A percentile compares a stretch with the other conserved stretches of the same genome.
Evolutionary conservation across 2,888 invertebrate genomes (phyloP).

Genomic region (Marronus borbonicus): DNA sequence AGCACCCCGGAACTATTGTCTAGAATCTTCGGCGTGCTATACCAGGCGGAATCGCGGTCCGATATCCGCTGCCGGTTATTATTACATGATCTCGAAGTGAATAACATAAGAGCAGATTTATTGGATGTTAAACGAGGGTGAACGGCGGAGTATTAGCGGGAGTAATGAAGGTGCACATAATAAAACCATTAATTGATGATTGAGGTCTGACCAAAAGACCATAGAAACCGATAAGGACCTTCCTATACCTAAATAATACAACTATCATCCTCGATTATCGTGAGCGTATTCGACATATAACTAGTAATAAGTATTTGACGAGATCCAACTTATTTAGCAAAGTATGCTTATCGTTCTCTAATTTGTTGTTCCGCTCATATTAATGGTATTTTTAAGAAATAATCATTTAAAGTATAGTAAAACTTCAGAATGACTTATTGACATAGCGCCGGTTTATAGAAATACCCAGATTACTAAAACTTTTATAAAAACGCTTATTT

Average conservation of each 20-base stretch:
- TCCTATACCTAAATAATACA: conserved; percentile 3
- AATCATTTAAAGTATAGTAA: too few relatives aligned
- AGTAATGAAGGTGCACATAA: conserved; percentile 44
- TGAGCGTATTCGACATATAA: too few relatives aligned
- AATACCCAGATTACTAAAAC: too few relatives aligned
- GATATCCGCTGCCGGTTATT: conserved; percentile 46
- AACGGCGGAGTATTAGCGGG: conserved; percentile 39
- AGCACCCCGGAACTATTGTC: conserved; percentile 57
- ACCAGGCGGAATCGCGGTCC: conserved; percentile 43
- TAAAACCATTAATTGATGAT: conserved; percentile 44
- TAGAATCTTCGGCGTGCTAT: conserved; percentile 56
- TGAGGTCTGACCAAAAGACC: conserved; percentile 25
- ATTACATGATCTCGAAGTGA: conserved; percentile 50
- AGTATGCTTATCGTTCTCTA: too few relatives aligned
- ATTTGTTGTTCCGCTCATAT: too few relatives aligned
- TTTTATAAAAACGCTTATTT: too few relatives aligned
- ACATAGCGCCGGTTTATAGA: too few relatives aligned
- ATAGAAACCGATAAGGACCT: conserved; percentile 12
- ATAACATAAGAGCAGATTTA: conserved; percentile 54
- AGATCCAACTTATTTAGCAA: too few relatives aligned
- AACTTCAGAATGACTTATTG: too few relatives aligned
- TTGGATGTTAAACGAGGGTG: conserved; percentile 44
- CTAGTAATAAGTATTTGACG: too few relatives aligned
- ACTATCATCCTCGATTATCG: background rate
- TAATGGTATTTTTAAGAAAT: too few relatives aligned